phyloP scores from a whole-genome alignment of 2,797 vertebrate genomes.

The Schizopygopsis malacanthus region DNA sequence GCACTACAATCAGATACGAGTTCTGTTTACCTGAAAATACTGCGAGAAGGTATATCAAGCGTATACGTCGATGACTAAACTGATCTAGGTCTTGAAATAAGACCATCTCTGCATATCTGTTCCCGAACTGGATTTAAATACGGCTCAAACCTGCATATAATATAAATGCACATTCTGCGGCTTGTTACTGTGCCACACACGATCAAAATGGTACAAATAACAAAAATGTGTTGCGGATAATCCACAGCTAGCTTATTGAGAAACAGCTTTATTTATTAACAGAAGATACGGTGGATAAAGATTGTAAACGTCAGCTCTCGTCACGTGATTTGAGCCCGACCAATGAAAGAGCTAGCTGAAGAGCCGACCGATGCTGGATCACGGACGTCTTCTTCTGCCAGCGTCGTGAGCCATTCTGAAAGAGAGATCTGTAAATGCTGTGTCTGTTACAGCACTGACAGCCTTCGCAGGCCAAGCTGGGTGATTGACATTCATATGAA shows the following conservation, averaged over 20 bases:
- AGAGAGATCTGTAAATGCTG: slow-evolving; percentile 4
- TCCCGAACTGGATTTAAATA: not conserved
- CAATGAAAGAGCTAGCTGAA: not conserved
- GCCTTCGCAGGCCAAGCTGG: slow-evolving; percentile 56
- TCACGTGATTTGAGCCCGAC: not conserved
- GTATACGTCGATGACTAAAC: not conserved
- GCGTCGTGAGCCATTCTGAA: not conserved
- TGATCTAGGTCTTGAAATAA: slow-evolving; percentile 5
- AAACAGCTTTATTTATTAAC: slow-evolving; percentile 44
- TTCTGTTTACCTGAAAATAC: slow-evolving; percentile 18
- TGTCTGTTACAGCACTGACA: slow-evolving; percentile 25
- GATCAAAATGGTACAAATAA: slow-evolving; percentile 5
- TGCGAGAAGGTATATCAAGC: slow-evolving; percentile 3
- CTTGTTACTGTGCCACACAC: not conserved
- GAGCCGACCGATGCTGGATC: not conserved
- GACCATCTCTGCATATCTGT: slow-evolving; percentile 20
- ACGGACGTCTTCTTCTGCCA: not conserved
- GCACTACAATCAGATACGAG: slow-evolving; percentile 5
- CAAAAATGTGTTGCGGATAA: slow-evolving; percentile 28
- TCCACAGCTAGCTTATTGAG: slow-evolving; percentile 55
- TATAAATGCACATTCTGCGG: slow-evolving; percentile 18
- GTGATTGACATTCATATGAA: slow-evolving; percentile 69
- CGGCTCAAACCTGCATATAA: slow-evolving; percentile 20
- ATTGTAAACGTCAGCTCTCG: slow-evolving; percentile 4
- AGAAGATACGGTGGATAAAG: slow-evolving; percentile 3